phyloP scores from a whole-genome alignment of 2,797 vertebrate species.

The Oreonectes daqikongensis region DNA sequence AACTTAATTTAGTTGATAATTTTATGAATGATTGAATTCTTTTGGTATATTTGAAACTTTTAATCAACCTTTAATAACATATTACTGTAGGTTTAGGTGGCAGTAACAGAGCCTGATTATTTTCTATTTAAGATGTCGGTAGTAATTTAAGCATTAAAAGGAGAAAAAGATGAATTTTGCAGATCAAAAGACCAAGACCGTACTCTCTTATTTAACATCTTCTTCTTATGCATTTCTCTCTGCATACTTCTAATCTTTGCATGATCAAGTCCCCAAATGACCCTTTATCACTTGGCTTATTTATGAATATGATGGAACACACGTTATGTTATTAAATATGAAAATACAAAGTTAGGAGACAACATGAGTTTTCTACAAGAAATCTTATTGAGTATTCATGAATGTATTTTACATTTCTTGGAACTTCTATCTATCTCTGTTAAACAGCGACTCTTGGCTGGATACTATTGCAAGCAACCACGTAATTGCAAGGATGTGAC shows the following conservation, averaged over 20 bases:
- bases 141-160: neutral
- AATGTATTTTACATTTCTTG: neutral
- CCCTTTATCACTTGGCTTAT: neutral
- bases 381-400: neutral
- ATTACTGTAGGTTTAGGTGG: neutral
- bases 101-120: neutral
- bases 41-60: neutral
- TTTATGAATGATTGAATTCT: neutral
- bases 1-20: neutral
- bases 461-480: slow-evolving; percentile 15
- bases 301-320: neutral
- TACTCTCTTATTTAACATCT: neutral
- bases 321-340: too few species aligned
- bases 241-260: neutral
- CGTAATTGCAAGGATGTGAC: neutral
- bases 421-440: slow-evolving; percentile 19
- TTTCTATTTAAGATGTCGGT: neutral
- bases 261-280: neutral
- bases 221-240: neutral
- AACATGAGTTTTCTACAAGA: too few species aligned
- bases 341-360: too few species aligned
- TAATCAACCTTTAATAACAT: neutral
- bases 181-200: neutral
- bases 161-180: neutral
- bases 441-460: slow-evolving; percentile 16